These are phyloP conservation scores for Medauroidea extradentata DNA, from an alignment of 1,140 invertebrate species.

Conservation along the genomic window DNA sequence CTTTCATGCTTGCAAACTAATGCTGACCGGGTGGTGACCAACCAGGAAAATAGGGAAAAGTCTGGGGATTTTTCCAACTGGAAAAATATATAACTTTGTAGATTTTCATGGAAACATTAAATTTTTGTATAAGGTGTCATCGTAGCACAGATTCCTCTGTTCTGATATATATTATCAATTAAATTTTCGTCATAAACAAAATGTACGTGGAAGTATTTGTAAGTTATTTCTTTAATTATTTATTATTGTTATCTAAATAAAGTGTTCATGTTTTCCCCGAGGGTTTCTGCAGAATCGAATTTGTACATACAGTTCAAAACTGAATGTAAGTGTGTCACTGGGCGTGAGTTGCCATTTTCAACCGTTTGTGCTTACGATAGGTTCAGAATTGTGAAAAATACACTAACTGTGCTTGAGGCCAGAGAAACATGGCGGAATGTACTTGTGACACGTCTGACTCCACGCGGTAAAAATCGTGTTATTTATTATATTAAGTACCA, in stretches of 20 bases:
- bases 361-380: constrained; percentile 18
- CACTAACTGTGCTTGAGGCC: background rate
- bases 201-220: background rate
- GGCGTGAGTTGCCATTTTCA: constrained; percentile 17
- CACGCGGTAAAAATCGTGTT: too few species aligned
- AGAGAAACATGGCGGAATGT: background rate
- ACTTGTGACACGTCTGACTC: too few species aligned
- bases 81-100: too few species aligned
- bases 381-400: constrained; percentile 4
- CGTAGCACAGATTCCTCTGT: background rate
- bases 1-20: too few species aligned
- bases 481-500: too few species aligned
- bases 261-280: background rate
- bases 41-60: too few species aligned
- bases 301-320: background rate
- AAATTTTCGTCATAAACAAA: too few species aligned
- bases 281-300: background rate
- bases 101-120: too few species aligned
- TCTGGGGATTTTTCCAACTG: too few species aligned
- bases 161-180: background rate
- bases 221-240: background rate
- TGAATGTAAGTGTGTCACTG: constrained; percentile 6
- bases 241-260: background rate
- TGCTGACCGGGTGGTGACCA: too few species aligned
- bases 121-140: too few species aligned